Base-by-base conservation (phyloP, 2,888 invertebrate species). In the Andrena bucephala region DNA sequence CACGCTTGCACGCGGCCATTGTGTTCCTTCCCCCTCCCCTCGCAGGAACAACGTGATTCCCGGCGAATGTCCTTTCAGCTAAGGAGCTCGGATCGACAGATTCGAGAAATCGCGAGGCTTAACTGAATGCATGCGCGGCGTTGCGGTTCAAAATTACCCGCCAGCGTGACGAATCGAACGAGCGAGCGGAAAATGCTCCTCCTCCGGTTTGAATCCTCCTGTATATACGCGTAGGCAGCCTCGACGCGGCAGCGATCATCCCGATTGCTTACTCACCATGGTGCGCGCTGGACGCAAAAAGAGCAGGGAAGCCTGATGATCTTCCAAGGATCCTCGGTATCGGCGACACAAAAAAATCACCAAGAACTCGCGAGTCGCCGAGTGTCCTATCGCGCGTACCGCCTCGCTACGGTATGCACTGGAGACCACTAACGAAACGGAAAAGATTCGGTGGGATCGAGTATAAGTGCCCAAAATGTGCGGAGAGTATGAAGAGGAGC, bases 251-350 rank as follows among this genome's bases (percentile, higher is more conserved):
- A 10, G 8, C 16, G 62, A 33, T 36, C 36, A 13, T 20, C 6
- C 8, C 33, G 20, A 10, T 7, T 7, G 57, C 57, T 42, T 67
- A 77, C 80, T 77, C 67, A 80, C 80, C 80, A 80, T 80, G 54
- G 33, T 48, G 20, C 13, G 24, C 4, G 57, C 27, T 7, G 8
- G 10, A 20, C 27, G 24, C n/a, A 33, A n/a, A 20, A 13, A 69
- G 36, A 36, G 20, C 52, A 52, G 20, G 16, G 16, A 16, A 31
- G 7, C 42, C 27, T 5, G 52, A 50, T 5, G 5, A 10, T 27
- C 29, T 7, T 63, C 54, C 67, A 63, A 78, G 77, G 62, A 78
- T 78, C 20, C 67, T 4, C 31, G 27, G 20, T 2, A 10, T n/a
- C 54, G 57, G 13, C 57, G 57, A 0, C 27, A 59, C 24, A 54